These are phyloP conservation scores for Acromyrmex echinatior DNA, from an alignment of 1,140 invertebrate genomes.

Conservation along the genomic window DNA sequence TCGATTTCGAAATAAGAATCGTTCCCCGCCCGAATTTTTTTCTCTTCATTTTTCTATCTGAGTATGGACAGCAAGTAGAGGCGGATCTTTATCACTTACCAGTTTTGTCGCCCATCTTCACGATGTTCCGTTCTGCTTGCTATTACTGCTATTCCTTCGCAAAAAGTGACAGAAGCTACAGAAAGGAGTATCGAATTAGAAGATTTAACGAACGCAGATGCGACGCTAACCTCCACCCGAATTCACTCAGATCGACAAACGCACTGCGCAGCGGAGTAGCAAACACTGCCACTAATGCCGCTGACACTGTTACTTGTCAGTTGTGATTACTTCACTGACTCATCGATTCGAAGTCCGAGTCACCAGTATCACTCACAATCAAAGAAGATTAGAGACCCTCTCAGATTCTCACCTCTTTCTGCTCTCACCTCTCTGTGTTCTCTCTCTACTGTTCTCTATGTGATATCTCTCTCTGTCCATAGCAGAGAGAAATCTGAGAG, in stretches of 20 bases:
- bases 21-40: neutral
- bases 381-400: no score
- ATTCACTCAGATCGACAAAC: constrained; percentile 31
- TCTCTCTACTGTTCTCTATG: no score
- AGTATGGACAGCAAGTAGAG: neutral
- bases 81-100: constrained; percentile 39
- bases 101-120: constrained; percentile 64
- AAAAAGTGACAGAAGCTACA: neutral
- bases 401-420: no score
- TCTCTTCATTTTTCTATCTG: neutral
- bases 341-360: no score
- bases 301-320: constrained; percentile 33
- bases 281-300: neutral
- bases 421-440: no score
- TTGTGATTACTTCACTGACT: no score
- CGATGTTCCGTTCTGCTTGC: neutral
- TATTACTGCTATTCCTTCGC: neutral
- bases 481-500: no score
- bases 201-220: neutral
- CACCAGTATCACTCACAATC: no score
- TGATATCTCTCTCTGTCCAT: no score
- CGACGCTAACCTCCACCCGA: neutral
- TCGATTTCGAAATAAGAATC: neutral
- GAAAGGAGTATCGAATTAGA: constrained; percentile 21
- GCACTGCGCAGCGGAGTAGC: no score